Percentiles rank a stretch among this genome's conserved stretches.
phyloP scores from a whole-genome alignment of 2,888 invertebrate species.

The Oxycera nigricornis region DNA sequence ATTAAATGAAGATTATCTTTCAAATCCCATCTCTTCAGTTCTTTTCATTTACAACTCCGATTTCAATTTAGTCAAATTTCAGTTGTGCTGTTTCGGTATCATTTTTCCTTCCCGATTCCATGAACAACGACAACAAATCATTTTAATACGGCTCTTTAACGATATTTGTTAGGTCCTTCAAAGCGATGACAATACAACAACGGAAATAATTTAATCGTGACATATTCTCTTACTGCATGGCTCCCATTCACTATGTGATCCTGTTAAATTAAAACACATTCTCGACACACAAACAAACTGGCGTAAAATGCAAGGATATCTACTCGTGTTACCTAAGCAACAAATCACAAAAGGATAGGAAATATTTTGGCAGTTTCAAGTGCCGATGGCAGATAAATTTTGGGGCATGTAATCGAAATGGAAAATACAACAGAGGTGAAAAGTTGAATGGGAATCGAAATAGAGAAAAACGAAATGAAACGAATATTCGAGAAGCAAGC shows the following conservation, averaged over 20 bases:
- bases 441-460: constrained; percentile 16
- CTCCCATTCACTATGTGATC: neutral
- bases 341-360: constrained; percentile 37
- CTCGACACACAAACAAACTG: neutral
- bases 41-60: too few species aligned
- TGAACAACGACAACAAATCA: too few species aligned
- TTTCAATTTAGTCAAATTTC: too few species aligned
- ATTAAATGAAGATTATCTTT: too few species aligned
- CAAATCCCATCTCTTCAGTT: too few species aligned
- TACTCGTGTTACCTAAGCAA: constrained; percentile 26
- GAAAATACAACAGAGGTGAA: constrained; percentile 14
- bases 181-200: too few species aligned
- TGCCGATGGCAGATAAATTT: constrained; percentile 37
- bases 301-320: neutral
- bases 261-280: neutral
- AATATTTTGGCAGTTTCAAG: constrained; percentile 36
- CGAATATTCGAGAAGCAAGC: neutral
- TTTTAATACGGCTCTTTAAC: too few species aligned
- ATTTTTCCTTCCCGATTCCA: too few species aligned
- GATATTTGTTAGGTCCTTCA: too few species aligned
- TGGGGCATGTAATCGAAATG: constrained; percentile 25
- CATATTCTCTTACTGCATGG: too few species aligned
- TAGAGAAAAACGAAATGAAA: constrained; percentile 8
- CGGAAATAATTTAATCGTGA: too few species aligned
- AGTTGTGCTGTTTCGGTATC: too few species aligned